A percentile compares a stretch with the other conserved stretches of the same genome.
These are phyloP conservation scores for Holothuria glaberrima DNA, from an alignment of 35 echinoderm and acorn worm species.

Conservation along the genomic window DNA sequence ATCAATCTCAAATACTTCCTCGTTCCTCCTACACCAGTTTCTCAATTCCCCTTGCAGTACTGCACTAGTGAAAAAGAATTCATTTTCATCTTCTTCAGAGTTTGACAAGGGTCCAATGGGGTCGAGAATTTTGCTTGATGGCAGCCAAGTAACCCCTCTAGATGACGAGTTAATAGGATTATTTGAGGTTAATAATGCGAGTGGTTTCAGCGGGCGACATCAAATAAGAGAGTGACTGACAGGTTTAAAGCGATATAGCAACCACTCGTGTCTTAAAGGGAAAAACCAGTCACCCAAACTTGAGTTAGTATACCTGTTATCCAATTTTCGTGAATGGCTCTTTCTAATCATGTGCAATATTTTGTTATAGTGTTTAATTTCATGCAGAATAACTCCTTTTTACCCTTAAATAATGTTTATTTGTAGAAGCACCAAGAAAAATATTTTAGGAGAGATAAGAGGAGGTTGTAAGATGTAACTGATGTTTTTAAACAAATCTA, in stretches of 20 bases:
- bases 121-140: constrained; percentile 17
- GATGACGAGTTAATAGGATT: constrained; percentile 62
- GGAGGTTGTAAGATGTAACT: too few species aligned
- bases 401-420: too few species aligned
- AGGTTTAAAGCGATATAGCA: constrained; percentile 22
- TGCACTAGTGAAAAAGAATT: neutral
- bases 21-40: too few species aligned
- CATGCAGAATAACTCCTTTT: too few species aligned
- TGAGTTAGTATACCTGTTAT: too few species aligned
- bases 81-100: constrained; percentile 17
- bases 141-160: constrained; percentile 23
- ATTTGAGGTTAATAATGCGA: constrained; percentile 58
- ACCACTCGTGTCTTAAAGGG: neutral
- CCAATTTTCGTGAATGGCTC: too few species aligned
- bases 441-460: too few species aligned
- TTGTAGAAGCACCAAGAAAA: too few species aligned
- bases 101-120: constrained; percentile 39
- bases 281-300: neutral
- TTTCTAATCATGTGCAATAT: too few species aligned
- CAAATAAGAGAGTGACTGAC: constrained; percentile 50
- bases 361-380: too few species aligned
- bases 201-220: constrained; percentile 59
- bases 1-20: constrained; percentile 33
- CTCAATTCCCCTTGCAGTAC: too few species aligned
- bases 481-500: too few species aligned